Evolutionary conservation across 2,113 vertebrate genomes (phyloP), one percentile per base, ranked within the genome.

Genomic region (Nesogale talazaci): DNA sequence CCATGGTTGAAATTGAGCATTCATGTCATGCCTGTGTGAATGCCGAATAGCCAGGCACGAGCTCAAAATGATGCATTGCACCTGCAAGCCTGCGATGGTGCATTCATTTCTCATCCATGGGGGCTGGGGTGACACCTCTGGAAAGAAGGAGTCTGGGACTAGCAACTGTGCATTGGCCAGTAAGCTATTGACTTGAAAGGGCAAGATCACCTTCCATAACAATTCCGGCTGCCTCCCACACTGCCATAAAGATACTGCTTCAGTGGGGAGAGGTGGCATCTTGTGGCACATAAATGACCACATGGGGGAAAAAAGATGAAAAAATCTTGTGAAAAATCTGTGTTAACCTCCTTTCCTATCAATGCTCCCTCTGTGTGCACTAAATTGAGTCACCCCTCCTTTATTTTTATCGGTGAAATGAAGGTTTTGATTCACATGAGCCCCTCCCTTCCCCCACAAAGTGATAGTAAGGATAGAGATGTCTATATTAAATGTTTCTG

Each of bases 11-110:
- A 20, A 42, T 27, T 84, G 93, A 94, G 88, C 88, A 94, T 96
- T 97, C 86, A 52, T 2, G 38, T 74, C 88, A 87, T 92, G 78
- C 65, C 31, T 34, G 29, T 82, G 34, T 36, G 2, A 17, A 63
- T 88, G 52, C 95, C 1, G 0, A 56, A 63, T 5, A 94, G 88
- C 36, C 65, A 20, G 6, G 10, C n/a, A 12, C 4, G 1, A 15
- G n/a, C 79, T 95, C 83, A 69, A 27, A 75, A 87, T 93, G 94
- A 97, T 89, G 94, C 90, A 95, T 90, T 85, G 69, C 42, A 89
- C 79, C 94, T 94, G 92, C 56, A 90, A 36, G 52, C 8, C 85
- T 90, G 91, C 92, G 76, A 3, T 3, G 34, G 77, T 22, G 4
- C 67, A 2, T 61, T 95, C 89, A 94, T 94, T 94, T 94, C 93